Conservation (phyloP, 64 coral and sea anemone species). For the Montipora foliosa region DNA sequence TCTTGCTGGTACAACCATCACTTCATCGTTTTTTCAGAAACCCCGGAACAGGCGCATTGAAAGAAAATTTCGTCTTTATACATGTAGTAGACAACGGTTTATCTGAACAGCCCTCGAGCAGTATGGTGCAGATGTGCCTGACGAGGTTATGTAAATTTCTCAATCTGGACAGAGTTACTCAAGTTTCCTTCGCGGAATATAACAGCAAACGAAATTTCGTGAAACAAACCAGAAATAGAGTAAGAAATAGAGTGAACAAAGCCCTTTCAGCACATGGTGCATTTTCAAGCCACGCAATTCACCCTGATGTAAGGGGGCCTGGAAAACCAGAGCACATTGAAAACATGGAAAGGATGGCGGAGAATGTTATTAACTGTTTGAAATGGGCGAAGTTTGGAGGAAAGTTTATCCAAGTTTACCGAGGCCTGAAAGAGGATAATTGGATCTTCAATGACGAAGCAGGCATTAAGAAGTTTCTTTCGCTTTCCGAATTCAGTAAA, state of each 20-base stretch:
- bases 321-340: conserved; percentile 36
- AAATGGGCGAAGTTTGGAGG: conserved; percentile 47
- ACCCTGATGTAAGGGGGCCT: background rate
- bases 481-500: conserved; percentile 53
- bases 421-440: conserved; percentile 44
- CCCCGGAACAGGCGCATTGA: conserved; percentile 24
- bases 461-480: conserved; percentile 19
- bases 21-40: conserved; percentile 56
- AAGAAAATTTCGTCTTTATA: conserved; percentile 53
- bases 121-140: conserved; percentile 49
- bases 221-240: too few relatives aligned
- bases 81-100: conserved; percentile 49
- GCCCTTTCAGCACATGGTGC: conserved; percentile 57
- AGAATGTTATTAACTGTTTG: conserved; percentile 47
- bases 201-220: conserved; percentile 72
- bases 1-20: conserved; percentile 52
- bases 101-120: conserved; percentile 56
- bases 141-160: conserved; percentile 34
- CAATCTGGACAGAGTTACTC: conserved; percentile 36
- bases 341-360: conserved; percentile 71
- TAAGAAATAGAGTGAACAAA: conserved; percentile 2
- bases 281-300: conserved; percentile 56
- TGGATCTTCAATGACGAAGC: conserved; percentile 65
- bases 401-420: conserved; percentile 20
- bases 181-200: conserved; percentile 71